Base-by-base conservation (phyloP, 2,113 vertebrate genomes). In the Puntigrus tetrazona region DNA sequence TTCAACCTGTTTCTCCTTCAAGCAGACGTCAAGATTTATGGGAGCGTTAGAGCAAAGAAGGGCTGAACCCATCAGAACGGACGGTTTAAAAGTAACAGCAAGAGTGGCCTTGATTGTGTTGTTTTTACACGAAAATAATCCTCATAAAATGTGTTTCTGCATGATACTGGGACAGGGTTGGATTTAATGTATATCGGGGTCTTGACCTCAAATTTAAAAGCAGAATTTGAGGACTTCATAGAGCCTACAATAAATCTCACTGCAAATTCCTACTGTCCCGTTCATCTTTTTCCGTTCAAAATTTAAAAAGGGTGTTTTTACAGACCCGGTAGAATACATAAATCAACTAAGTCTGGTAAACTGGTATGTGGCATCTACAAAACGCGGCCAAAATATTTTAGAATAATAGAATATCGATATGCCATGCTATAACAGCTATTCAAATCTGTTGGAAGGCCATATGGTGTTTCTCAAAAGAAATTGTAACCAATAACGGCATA, bases 1-100 rank as follows among this genome's bases (percentile, higher is more conserved):
- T 78, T 59, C 38, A 61, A 18, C 75, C 22, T 10, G n/a, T 78
- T 61, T 61, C 55, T 43, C 10, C 50, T 34, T 78, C 22, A 61
- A 78, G 34, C 1, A 78, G 6, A 38, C 3, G 1, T 61, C 34
- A 61, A 25, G 13, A 78, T 43, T 63, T 41, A 43, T 61, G 52
- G n/a, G 55, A 38, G 27, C 36, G 31, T 76, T 76, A 59, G 11
- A 57, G 75, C 52, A 78, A 78, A 78, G 55, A 38, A 78, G n/a
- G 31, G 65, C 31, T 69, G 18, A 73, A 43, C 11, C 38, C 38
- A 7, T 45, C 38, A 27, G 20, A 69, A 69, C 11, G 34, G 20
- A 20, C 14, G 38, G 38, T 43, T 16, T 73, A 13, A 73, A 73
- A 25, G n/a, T 43, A 43, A n/a, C 22, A 22, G 65, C 10, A 70